These are phyloP conservation scores for Bombus vancouverensis DNA, from an alignment of 1,140 invertebrate genomes.

Conservation along the genomic window DNA sequence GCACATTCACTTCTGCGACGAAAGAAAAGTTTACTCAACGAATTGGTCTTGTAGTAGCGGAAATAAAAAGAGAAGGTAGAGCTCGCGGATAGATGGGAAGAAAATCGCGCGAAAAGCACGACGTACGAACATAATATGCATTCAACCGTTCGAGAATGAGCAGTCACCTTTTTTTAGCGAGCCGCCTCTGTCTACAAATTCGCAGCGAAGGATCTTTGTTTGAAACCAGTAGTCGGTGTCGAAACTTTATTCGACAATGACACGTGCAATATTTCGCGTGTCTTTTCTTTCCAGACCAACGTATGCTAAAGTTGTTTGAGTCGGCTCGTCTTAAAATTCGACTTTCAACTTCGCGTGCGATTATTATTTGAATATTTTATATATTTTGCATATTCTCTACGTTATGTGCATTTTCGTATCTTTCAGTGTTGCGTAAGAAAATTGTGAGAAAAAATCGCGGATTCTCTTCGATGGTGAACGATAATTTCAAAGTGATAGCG, in stretches of 20 bases:
- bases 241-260: not conserved
- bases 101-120: constrained; percentile 16
- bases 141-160: constrained; percentile 23
- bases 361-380: not conserved
- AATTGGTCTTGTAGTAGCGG: constrained; percentile 4
- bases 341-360: not conserved
- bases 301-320: not conserved
- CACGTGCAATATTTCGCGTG: not conserved
- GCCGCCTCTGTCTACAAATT: constrained; percentile 4
- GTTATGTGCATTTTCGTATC: not conserved
- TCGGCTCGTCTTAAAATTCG: not conserved
- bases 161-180: not conserved
- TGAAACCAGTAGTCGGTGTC: not conserved
- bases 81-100: not conserved
- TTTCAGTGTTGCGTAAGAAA: too few species aligned
- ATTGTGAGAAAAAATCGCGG: too few species aligned
- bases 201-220: constrained; percentile 26
- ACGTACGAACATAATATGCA: constrained; percentile 31
- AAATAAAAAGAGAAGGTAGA: not conserved
- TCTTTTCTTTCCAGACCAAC: too few species aligned
- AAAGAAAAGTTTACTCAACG: constrained; percentile 36
- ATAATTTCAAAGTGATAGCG: too few species aligned
- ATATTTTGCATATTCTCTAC: not conserved
- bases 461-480: too few species aligned
- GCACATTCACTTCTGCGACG: not conserved